Base-by-base conservation (phyloP, 2,888 invertebrate species). In the Pristionchus mayeri region DNA sequence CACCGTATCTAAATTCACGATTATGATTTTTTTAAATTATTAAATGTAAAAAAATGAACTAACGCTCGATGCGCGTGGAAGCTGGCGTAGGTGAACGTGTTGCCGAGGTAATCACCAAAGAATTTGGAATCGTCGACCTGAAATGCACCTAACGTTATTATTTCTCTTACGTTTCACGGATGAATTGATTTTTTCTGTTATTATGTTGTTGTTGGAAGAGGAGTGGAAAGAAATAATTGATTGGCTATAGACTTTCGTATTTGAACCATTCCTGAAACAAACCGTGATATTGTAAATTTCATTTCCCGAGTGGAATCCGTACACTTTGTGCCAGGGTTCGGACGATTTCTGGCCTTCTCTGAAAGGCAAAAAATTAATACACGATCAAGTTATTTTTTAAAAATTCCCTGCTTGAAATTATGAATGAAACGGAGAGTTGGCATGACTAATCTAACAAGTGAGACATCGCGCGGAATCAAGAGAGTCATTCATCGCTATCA, bases 11-110 rank as follows among this genome's bases (percentile, higher is more conserved):
- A 90, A 37, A 90, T 85, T 9, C 3, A 3, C 50, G 27, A 54
- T 27, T 16, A 6, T 13, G 57, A 7, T 6, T 27, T n/a, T 30
- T 50, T 21, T 7, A 40, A 24, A 24, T n/a, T 40, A 21, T 3
- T 44, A 44, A n/a, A 24, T 44, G 21, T 13, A 44, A 24, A 11
- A n/a, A n/a, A n/a, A n/a, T n/a, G 54, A 54, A 84, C 94, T 91
- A 95, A 97, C 96, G 98, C 98, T 94, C 98, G 95, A 94, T 98
- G 98, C 84, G 98, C 98, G 94, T 98, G 98, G 94, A 98, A 98
- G 93, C 97, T 98, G 88, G 98, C 98, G 93, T 98, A 98, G n/a
- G 98, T 98, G 94, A 98, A 99, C 94, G 97, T 97, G 94, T 98
- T 98, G 84, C 98, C 98, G 93, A 98, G 97, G 93, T 98, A 98